Evolutionary conservation across 2,888 invertebrate genomes (phyloP).

Genomic region (Standfussiana lucernea): DNA sequence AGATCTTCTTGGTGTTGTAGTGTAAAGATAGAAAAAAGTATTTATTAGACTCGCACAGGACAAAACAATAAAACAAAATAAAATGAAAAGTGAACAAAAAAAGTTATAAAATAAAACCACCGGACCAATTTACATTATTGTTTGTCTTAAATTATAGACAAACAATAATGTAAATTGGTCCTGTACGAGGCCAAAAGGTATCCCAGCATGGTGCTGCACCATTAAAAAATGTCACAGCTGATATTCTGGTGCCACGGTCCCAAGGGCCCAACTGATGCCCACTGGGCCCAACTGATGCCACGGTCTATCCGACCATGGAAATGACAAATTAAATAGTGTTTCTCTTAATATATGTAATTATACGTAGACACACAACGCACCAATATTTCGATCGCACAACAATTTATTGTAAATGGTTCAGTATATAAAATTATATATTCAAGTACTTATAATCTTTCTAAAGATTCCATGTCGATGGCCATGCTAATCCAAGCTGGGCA

Average conservation of each 20-base stretch:
- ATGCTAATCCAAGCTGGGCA: slow-evolving; percentile 44
- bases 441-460: slow-evolving; percentile 39
- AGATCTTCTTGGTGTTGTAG: neutral
- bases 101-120: no score
- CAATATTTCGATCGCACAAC: neutral
- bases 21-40: neutral
- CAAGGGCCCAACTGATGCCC: no score
- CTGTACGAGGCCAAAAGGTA: no score
- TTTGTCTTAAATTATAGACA: no score
- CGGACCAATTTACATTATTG: no score
- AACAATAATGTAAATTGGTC: no score
- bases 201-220: no score
- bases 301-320: no score
- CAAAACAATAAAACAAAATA: neutral
- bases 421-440: slow-evolving; percentile 47
- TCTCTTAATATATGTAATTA: neutral
- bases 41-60: neutral
- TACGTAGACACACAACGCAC: neutral
- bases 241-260: no score
- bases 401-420: slow-evolving; percentile 26
- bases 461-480: slow-evolving; percentile 40
- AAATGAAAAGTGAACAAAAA: neutral
- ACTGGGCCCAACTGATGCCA: no score
- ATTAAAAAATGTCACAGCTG: no score
- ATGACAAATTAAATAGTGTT: no score